These are phyloP conservation scores for Bos indicus DNA, from an alignment of 2,113 vertebrate species.

Conservation along the genomic window DNA sequence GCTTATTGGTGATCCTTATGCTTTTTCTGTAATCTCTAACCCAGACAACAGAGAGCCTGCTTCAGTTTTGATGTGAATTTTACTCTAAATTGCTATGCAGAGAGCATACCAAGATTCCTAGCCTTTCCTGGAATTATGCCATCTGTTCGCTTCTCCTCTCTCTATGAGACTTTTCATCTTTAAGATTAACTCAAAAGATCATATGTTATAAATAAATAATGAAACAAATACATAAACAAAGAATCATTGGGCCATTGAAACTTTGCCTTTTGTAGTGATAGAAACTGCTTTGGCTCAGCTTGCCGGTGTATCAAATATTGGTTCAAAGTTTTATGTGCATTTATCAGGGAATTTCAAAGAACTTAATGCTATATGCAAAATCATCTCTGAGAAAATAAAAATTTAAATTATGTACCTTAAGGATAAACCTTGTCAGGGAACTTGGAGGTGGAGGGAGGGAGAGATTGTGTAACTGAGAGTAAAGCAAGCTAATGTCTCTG, in stretches of 20 bases:
- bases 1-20: slow-evolving; percentile 14
- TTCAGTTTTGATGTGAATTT: slow-evolving; percentile 40
- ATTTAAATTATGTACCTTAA: background rate
- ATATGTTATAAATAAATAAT: slow-evolving; percentile 44
- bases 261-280: slow-evolving; percentile 39
- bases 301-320: background rate
- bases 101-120: background rate
- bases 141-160: background rate
- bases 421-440: background rate
- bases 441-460: background rate
- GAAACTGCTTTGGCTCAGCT: slow-evolving; percentile 45
- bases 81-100: slow-evolving; percentile 33
- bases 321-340: slow-evolving; percentile 54
- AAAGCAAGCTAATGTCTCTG: background rate
- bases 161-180: slow-evolving; percentile 39
- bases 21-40: slow-evolving; percentile 43
- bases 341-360: slow-evolving; percentile 29
- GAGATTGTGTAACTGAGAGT: background rate
- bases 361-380: slow-evolving; percentile 23
- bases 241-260: slow-evolving; percentile 8
- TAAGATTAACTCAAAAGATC: slow-evolving; percentile 33
- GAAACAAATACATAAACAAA: slow-evolving; percentile 38
- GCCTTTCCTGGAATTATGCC: slow-evolving; percentile 27
- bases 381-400: background rate
- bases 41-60: slow-evolving; percentile 40